Base-by-base conservation (phyloP, 2,113 vertebrate species). In the Regulus satrapa region DNA sequence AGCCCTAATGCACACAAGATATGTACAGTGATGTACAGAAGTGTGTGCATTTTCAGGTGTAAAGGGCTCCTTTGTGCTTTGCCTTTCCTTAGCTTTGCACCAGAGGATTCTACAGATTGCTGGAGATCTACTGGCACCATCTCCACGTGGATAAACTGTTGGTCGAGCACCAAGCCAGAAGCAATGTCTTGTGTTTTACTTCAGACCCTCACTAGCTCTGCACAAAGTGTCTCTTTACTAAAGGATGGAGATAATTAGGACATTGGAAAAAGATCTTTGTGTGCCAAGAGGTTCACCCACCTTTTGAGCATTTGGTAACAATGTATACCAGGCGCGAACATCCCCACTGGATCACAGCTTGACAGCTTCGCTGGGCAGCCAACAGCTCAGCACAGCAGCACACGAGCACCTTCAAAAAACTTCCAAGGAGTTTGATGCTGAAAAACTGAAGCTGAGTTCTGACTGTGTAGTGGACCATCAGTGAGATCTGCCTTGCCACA, bases 321-420 rank as follows among this genome's bases (percentile, higher is more conserved):
- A 59, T 0, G 2, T 9, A 13, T 23, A 19, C 17, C 6, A 12
- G 13, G 58, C 32, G 59, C 0, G 3, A 18, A 15, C 26, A n/a
- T 9, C 5, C 20, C 26, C 13, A 7, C 6, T 3, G 14, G 24
- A 45, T 19, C 66, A 26, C 45, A 72, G 54, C 26, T 29, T 4
- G 0, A 58, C 8, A 0, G 2, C 31, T n/a, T 14, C 2, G 1
- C 16, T 32, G 34, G 34, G 26, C 34, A 68, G 19, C n/a, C 29
- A 63, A 88, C 1, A 2, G 18, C 48, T 51, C 6, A 81, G 41
- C 16, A 49, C 26, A 80, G 55, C 26, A 86, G 51, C 31, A 58
- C 8, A 20, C 0, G 1, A 24, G 34, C 28, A 18, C 36, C n/a
- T 75, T 58, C 6, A 20, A 66, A 78, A 59, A 25, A 8, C 52